Conservation (phyloP, 1,140 invertebrate genomes). For the Bilobella aurantiaca region DNA sequence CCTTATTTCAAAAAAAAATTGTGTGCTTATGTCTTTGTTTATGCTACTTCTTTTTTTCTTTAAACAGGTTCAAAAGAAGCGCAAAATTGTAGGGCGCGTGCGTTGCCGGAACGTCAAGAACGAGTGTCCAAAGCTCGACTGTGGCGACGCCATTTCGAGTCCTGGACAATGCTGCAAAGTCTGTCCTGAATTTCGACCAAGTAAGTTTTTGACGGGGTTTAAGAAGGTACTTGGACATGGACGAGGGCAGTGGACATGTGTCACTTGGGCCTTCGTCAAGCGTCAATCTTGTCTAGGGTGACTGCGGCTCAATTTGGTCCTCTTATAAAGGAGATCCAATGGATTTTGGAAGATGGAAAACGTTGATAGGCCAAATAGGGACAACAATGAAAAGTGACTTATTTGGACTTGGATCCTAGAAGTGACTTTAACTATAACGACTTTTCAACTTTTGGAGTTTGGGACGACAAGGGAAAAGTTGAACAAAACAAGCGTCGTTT, state of each 20-base stretch:
- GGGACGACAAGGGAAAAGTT: no score
- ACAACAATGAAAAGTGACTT: background rate
- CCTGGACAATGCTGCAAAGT: constrained; percentile 80
- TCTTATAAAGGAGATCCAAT: no score
- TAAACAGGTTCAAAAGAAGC: constrained; percentile 70
- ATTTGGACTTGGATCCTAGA: background rate
- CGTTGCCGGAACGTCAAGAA: constrained; percentile 80
- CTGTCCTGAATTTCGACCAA: constrained; percentile 62
- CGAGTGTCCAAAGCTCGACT: constrained; percentile 73
- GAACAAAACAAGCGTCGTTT: background rate
- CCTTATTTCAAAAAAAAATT: no score
- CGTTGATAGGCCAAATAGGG: background rate
- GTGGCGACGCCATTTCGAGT: constrained; percentile 70
- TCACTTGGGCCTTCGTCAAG: no score
- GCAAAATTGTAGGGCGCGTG: constrained; percentile 70
- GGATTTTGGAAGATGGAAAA: background rate
- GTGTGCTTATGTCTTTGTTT: no score
- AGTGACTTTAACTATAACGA: background rate
- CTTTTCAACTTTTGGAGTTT: no score
- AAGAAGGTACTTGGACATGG: no score
- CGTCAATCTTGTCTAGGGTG: no score
- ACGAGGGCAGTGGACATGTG: constrained; percentile 36
- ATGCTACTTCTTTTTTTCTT: no score
- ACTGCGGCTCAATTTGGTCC: no score
- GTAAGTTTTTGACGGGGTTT: no score